Conservation (phyloP, 2,888 invertebrate species). For the Acrocera orbiculus region DNA sequence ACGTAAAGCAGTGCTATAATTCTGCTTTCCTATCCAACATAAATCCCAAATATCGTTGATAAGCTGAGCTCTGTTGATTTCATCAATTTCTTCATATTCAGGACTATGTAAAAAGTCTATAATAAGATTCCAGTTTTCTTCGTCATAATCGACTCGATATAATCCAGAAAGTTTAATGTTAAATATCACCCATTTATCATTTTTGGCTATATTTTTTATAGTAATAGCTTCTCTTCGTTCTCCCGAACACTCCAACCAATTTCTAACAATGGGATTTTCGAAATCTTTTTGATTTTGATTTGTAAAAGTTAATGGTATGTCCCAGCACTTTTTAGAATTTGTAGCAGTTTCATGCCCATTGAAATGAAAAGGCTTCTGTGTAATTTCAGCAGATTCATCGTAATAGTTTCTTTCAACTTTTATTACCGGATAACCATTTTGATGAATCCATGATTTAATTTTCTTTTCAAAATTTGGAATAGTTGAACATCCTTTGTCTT, state of each 20-base stretch:
- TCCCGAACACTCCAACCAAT: constrained; percentile 35
- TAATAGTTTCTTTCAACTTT: constrained; percentile 43
- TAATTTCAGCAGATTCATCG: constrained; percentile 35
- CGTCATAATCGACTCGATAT: constrained; percentile 63
- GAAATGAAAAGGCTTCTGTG: constrained; percentile 35
- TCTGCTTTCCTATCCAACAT: constrained; percentile 45
- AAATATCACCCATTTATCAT: constrained; percentile 49
- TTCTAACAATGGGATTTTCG: constrained; percentile 33
- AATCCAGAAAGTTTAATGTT: constrained; percentile 53
- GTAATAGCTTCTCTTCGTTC: constrained; percentile 17
- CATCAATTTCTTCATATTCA: constrained; percentile 38
- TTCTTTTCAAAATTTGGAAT: constrained; percentile 41
- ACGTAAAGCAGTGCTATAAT: constrained; percentile 44
- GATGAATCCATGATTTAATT: constrained; percentile 66
- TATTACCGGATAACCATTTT: constrained; percentile 69
- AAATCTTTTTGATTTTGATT: constrained; percentile 33
- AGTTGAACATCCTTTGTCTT: constrained; percentile 36
- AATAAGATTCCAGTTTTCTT: constrained; percentile 53
- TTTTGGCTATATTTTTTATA: constrained; percentile 27
- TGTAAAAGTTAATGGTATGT: constrained; percentile 45
- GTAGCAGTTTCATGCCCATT: too few relatives aligned
- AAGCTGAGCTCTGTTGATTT: constrained; percentile 61
- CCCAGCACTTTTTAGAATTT: constrained; percentile 35
- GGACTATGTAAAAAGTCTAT: constrained; percentile 37
- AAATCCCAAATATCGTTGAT: constrained; percentile 61